phyloP scores from a whole-genome alignment of 2,888 invertebrate genomes.

The Cotesia congregata region DNA sequence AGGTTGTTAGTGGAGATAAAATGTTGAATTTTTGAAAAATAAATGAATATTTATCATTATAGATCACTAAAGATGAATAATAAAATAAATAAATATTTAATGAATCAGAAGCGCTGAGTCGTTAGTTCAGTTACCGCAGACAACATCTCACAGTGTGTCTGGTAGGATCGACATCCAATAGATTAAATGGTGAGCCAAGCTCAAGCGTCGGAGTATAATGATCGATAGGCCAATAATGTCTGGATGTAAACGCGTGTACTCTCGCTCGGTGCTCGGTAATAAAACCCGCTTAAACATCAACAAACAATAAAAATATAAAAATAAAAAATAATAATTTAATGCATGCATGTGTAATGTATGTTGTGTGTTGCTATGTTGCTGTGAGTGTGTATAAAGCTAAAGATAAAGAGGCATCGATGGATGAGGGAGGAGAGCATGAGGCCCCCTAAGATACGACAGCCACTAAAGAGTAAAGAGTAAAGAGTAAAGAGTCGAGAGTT shows the following conservation, averaged over 20 bases:
- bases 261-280: constrained; percentile 48
- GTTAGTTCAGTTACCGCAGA: neutral
- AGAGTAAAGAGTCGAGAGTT: constrained; percentile 18
- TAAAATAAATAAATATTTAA: neutral
- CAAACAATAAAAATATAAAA: constrained; percentile 10
- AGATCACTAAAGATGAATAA: no score
- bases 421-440: constrained; percentile 17
- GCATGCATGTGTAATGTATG: neutral
- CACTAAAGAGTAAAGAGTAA: constrained; percentile 27
- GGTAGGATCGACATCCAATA: constrained; percentile 45
- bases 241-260: constrained; percentile 58
- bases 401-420: neutral
- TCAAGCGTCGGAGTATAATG: constrained; percentile 42
- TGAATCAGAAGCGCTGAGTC: constrained; percentile 14
- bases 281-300: constrained; percentile 35
- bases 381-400: neutral
- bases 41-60: no score
- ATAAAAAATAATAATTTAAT: neutral
- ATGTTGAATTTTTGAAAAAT: no score
- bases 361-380: neutral
- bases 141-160: constrained; percentile 16
- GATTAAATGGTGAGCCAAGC: constrained; percentile 45
- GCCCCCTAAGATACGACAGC: constrained; percentile 34
- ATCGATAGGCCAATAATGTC: constrained; percentile 61
- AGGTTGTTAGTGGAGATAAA: no score